Evolutionary conservation across 2,113 vertebrate species (phyloP).

Genomic region (Laticauda laticaudata): DNA sequence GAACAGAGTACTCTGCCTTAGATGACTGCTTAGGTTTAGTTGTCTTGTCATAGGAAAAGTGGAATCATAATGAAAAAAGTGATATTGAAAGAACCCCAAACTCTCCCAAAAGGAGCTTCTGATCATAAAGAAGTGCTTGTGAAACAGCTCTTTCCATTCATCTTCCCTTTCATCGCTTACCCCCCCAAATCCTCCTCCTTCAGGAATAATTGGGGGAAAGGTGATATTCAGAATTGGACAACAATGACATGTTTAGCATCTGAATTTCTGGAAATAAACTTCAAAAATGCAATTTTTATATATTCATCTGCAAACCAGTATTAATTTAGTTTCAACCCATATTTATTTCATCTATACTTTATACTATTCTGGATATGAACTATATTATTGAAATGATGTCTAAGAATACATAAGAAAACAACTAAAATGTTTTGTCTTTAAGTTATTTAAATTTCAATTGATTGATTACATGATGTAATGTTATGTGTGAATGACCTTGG

Average conservation of each 20-base stretch:
- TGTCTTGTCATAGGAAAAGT: slow-evolving; percentile 4
- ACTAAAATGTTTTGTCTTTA: neutral
- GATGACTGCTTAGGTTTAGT: neutral
- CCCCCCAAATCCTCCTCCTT: neutral
- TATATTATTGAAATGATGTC: neutral
- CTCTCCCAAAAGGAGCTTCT: too few species aligned
- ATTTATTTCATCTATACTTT: neutral
- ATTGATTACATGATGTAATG: neutral
- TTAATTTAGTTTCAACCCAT: neutral
- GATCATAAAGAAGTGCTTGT: neutral
- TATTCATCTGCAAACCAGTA: neutral
- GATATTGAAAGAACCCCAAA: neutral
- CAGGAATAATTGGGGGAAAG: neutral
- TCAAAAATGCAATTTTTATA: neutral
- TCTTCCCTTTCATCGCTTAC: neutral
- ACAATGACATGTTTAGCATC: neutral
- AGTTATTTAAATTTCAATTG: neutral
- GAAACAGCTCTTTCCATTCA: neutral
- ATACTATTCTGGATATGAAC: neutral
- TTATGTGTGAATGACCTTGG: neutral
- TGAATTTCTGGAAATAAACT: neutral
- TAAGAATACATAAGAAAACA: neutral
- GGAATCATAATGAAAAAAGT: neutral
- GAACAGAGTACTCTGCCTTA: neutral
- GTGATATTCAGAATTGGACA: neutral